Evolutionary conservation across 2,888 invertebrate species (phyloP).

Genomic region (Cepaea hortensis): DNA sequence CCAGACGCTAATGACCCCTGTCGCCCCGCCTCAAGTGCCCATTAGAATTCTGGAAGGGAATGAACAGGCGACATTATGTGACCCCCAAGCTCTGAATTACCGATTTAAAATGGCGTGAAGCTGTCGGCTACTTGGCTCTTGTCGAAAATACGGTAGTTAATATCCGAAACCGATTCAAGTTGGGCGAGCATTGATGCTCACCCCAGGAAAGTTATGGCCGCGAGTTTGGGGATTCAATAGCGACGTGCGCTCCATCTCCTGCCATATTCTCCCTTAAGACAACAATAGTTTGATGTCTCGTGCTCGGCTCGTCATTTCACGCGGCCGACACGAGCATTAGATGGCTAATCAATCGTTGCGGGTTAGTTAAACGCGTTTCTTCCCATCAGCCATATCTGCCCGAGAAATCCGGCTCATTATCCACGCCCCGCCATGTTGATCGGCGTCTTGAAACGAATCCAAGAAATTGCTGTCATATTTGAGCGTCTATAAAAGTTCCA

Average conservation of each 20-base stretch:
- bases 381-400: conserved; percentile 30
- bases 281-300: conserved; percentile 28
- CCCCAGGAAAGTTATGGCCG: conserved; percentile 27
- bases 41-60: conserved; percentile 2
- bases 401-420: conserved; percentile 32
- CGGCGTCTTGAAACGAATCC: too few relatives aligned
- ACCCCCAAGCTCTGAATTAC: conserved; percentile 32
- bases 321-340: conserved; percentile 29
- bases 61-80: conserved; percentile 18
- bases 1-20: background rate
- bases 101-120: conserved; percentile 39
- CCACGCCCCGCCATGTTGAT: too few relatives aligned
- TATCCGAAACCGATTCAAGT: conserved; percentile 32
- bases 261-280: conserved; percentile 29
- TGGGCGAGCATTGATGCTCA: conserved; percentile 15
- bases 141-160: conserved; percentile 28
- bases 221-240: background rate
- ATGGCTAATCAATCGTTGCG: conserved; percentile 41
- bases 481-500: too few relatives aligned
- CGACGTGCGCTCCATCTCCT: background rate
- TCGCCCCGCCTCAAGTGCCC: conserved; percentile 17
- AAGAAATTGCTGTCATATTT: too few relatives aligned
- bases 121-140: conserved; percentile 4
- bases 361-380: conserved; percentile 20
- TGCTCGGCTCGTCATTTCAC: conserved; percentile 32